phyloP scores from a whole-genome alignment of 2,113 vertebrate species.

The Lasiurus cinereus region DNA sequence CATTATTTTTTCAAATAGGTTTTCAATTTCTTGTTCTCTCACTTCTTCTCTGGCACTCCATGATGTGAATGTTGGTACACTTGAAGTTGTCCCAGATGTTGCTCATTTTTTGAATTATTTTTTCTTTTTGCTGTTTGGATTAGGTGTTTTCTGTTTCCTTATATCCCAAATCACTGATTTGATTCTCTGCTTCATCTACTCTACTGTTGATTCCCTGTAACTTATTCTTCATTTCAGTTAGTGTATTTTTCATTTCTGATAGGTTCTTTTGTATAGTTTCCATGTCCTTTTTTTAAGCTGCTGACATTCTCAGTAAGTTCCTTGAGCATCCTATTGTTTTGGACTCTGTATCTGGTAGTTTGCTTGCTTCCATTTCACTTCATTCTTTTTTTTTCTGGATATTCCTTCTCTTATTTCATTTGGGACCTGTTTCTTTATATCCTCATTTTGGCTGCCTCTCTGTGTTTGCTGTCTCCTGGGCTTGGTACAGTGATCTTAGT shows the following conservation, averaged over 20 bases:
- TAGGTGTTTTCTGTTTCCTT: neutral
- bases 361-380: neutral
- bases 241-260: neutral
- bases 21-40: too few species aligned
- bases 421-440: neutral
- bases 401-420: neutral
- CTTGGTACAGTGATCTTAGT: neutral
- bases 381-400: neutral
- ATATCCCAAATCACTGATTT: neutral
- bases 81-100: neutral
- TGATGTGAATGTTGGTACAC: too few species aligned
- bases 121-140: neutral
- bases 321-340: neutral
- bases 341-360: neutral
- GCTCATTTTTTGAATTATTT: neutral
- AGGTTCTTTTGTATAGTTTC: neutral
- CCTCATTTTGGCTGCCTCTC: neutral
- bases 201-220: neutral
- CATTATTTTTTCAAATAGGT: neutral
- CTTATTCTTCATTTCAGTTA: neutral
- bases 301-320: neutral
- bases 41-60: too few species aligned
- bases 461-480: neutral
- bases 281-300: neutral
- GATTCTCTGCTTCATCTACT: neutral